Conservation (phyloP, 64 coral and sea anemone species). For the Pachyseris speciosa region DNA sequence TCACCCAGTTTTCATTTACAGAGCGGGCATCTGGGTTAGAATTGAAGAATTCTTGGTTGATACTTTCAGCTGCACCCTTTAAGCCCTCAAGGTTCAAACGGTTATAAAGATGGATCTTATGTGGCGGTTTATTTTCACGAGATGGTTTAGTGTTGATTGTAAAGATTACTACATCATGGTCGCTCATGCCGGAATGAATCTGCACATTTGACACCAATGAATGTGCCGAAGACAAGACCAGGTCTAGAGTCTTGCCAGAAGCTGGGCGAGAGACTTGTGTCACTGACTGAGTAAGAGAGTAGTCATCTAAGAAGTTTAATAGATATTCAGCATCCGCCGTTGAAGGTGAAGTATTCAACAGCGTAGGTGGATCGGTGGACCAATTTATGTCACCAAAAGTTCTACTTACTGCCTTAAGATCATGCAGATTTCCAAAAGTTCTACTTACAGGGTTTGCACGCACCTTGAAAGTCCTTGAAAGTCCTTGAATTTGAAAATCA, state of each 20-base stretch:
- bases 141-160: conserved; percentile 48
- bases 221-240: conserved; percentile 52
- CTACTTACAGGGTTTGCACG: too few species aligned
- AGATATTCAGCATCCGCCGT: too few species aligned
- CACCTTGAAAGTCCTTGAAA: too few species aligned
- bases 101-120: conserved; percentile 68
- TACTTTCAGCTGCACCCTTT: not conserved
- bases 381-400: too few species aligned
- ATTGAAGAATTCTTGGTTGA: conserved; percentile 56
- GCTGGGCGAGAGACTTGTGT: conserved; percentile 39
- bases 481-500: too few species aligned
- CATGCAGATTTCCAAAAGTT: too few species aligned
- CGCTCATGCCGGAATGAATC: conserved; percentile 55
- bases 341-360: too few species aligned
- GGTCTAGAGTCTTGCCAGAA: conserved; percentile 50
- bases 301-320: conserved; percentile 42
- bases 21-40: conserved; percentile 39
- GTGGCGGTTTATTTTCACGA: conserved; percentile 43
- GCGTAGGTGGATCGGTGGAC: too few species aligned
- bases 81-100: conserved; percentile 39
- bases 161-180: conserved; percentile 61
- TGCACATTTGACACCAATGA: conserved; percentile 62
- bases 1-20: conserved; percentile 57
- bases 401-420: too few species aligned
- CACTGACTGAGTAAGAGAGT: conserved; percentile 53